Conservation (phyloP, 1,140 invertebrate genomes). For the Agrilus planipennis region DNA sequence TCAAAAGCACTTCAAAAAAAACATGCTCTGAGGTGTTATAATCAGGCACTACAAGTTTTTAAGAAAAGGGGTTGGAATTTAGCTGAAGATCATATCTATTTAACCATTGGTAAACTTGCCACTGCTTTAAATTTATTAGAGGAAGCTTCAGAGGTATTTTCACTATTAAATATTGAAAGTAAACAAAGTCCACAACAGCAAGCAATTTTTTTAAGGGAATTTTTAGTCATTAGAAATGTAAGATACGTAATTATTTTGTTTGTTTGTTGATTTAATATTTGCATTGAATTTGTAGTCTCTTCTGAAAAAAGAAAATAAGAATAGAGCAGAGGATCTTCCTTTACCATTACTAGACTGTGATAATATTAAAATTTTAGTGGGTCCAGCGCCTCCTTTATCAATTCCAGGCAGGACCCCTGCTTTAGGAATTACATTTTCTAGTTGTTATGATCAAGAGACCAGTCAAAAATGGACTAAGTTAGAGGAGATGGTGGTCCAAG, state of each 20-base stretch:
- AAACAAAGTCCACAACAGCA: conserved; percentile 69
- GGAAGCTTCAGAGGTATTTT: conserved; percentile 67
- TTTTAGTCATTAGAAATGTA: conserved; percentile 48
- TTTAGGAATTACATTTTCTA: conserved; percentile 26
- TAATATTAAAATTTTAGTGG: conserved; percentile 52
- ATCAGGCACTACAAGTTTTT: conserved; percentile 84
- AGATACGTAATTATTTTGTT: conserved; percentile 9
- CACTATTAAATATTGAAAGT: conserved; percentile 62
- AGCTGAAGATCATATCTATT: conserved; percentile 90
- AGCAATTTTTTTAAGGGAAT: conserved; percentile 76
- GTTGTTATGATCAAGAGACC: conserved; percentile 30
- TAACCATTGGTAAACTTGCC: conserved; percentile 81
- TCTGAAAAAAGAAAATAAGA: conserved; percentile 37
- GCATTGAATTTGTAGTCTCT: conserved; percentile 35
- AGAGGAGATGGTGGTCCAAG: conserved; percentile 65
- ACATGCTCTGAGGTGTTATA: conserved; percentile 84
- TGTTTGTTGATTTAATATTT: not conserved
- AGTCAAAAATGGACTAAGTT: conserved; percentile 53
- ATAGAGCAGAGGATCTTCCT: conserved; percentile 45
- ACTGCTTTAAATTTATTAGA: conserved; percentile 62
- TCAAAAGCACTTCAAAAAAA: conserved; percentile 82
- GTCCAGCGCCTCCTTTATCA: conserved; percentile 38
- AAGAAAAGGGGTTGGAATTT: conserved; percentile 73
- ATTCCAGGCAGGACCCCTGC: conserved; percentile 37
- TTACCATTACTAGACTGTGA: conserved; percentile 54